Evolutionary conservation across 37 sponge, comb jelly and placozoan species (phyloP), one percentile per base, ranked within the genome.

Genomic region (Agelas oroides): DNA sequence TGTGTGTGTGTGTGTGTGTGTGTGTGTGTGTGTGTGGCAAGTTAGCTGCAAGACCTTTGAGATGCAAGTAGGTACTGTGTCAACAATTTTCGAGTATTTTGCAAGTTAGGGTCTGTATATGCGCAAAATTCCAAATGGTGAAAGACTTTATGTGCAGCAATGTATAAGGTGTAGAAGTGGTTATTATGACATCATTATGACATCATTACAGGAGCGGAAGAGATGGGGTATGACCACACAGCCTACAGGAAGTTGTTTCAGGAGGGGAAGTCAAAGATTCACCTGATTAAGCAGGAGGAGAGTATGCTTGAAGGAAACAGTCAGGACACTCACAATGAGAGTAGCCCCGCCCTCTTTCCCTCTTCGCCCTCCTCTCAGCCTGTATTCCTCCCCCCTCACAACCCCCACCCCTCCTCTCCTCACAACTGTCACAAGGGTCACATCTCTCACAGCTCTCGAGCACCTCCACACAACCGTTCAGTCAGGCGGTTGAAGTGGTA

Each of bases 401-500:
- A 28, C 66, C 28, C 5, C 2, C 56, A 21, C 20, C 41, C 15
- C 55, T 14, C 15, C 28, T 13, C 18, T 34, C 20, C 31, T 20
- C 31, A 19, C 19, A 31, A 33, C 30, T 24, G 28, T 68, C 69
- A 24, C 69, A 68, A 13, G 19, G n/a, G 40, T 60, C 78, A 60
- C 63, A 77, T 5, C 37, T 34, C 75, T 54, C 75, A 13, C 57
- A 75, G 58, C 58, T 27, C 27, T 55, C 34, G 16, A 53, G 2
- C 35, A 3, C 20, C 12, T 73, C 53, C 1, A 40, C 55, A 13
- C 75, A 53, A 1, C 58, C 34, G 12, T 75, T 53, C 58, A 34
- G 54, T 19, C 55, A 64, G 66, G 32, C 65, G 1, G 60, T 84
- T 41, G 84, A 84, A 66, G 75, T 84, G 33, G 37, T 84, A 23